Base-by-base conservation (phyloP, 2,797 vertebrate species). In the Phoxinus dragarum region DNA sequence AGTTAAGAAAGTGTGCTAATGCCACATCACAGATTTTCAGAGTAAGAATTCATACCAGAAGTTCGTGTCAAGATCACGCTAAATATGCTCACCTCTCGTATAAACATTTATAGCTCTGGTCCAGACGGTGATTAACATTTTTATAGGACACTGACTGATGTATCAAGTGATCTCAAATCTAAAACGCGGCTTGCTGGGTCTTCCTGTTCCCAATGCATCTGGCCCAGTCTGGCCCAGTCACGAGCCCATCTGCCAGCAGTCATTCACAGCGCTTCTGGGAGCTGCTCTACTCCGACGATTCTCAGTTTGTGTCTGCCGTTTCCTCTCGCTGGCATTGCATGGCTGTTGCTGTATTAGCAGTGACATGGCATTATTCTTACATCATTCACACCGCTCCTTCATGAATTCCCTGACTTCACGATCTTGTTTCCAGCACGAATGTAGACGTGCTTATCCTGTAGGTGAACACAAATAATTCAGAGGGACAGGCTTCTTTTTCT, bases 41-140 rank as follows among this genome's bases (percentile, higher is more conserved):
- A 66, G 77, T 31, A 34, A 47, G 17, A 34, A 66, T 80, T 47
- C 44, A 47, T 47, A n/a, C 21, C 59, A 6, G 72, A 74, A 80
- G 77, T 75, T 36, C 81, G 67, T 66, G 72, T 67, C 72, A 52
- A 75, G 59, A 83, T 75, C 81, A 75, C 6, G 44, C 72, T 83
- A 85, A 82, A 88, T 74, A 85, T 86, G 84, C 75, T 82, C 54
- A 49, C 67, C 74, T 84, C 89, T 89, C 88, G 89, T 88, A 90
- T 90, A 80, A 84, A 92, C 92, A 93, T 93, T 93, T 94, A 94
- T 88, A 81, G 92, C 90, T 88, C 86, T 85, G 92, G 90, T 52
- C 90, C 92, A 94, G 92, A 93, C 91, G 89, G 89, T 90, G 90
- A 95, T 94, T 93, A 93, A 94, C 91, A 92, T 94, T 93, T 94